A percentile compares a stretch with the other conserved stretches of the same genome.
Evolutionary conservation across 2,113 vertebrate genomes (phyloP).

Genomic region (Picathartes gymnocephalus): DNA sequence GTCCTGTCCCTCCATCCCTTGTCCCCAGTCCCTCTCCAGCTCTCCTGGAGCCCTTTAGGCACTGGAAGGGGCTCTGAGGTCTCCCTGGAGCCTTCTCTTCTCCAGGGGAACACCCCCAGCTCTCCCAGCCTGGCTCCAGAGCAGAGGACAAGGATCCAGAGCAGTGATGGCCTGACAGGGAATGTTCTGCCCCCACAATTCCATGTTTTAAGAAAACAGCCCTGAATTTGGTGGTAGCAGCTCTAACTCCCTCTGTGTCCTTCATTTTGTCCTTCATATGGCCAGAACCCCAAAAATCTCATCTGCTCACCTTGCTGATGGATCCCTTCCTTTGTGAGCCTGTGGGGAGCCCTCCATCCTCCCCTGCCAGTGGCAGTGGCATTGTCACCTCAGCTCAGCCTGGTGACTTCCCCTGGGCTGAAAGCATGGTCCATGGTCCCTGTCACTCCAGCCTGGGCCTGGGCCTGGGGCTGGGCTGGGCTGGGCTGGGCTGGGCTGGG

Average conservation of each 20-base stretch:
- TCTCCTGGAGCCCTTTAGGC: not conserved
- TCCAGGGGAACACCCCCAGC: not conserved
- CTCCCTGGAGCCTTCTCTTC: not conserved
- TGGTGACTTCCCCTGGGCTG: not conserved
- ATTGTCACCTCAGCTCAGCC: not conserved
- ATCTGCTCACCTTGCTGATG: not conserved
- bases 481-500: not conserved
- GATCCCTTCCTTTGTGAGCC: not conserved
- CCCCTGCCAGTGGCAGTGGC: not conserved
- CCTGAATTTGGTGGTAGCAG: not conserved
- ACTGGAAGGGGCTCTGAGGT: not conserved
- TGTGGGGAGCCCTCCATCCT: not conserved
- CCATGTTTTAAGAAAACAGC: not conserved
- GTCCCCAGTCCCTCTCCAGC: not conserved
- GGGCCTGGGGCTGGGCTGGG: not conserved
- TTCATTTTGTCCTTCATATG: not conserved
- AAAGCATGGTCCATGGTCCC: rapidly evolving
- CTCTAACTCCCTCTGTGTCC: not conserved
- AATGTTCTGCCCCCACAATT: not conserved
- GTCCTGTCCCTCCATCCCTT: not conserved
- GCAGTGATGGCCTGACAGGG: not conserved
- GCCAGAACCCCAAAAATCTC: not conserved
- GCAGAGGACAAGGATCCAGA: not conserved
- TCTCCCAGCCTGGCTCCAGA: not conserved
- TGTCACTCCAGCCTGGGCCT: not conserved